Base-by-base conservation (phyloP, 2,113 vertebrate genomes). In the Lophius piscatorius region DNA sequence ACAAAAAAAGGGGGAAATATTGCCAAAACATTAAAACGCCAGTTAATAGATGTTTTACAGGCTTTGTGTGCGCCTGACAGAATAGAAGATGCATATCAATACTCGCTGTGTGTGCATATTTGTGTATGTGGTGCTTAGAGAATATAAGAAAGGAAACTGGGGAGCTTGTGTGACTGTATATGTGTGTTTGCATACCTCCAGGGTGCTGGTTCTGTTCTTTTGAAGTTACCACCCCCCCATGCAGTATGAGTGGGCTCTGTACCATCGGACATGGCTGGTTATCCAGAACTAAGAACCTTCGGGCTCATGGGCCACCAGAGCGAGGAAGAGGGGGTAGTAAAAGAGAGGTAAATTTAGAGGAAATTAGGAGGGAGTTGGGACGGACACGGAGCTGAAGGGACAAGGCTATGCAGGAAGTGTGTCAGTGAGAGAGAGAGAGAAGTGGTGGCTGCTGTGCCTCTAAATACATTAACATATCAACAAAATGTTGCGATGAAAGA, bases 201-300 rank as follows among this genome's bases (percentile, higher is more conserved):
- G 84, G 82, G 67, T 63, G 66, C 58, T 68, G 55, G 39, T 63
- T 58, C 72, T 61, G 40, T 72, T 80, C 81, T 84, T 88, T 88
- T 88, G 81, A 88, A 82, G 83, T 86, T 84, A 71, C 66, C 77
- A 76, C 21, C 56, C 78, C 86, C 55, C 78, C 86, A 79, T 63
- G 83, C 74, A 77, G 79, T 69, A 63, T 51, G 81, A 86, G 79
- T 82, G 80, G 80, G 80, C 59, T 83, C 80, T 78, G 78, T 76
- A 78, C 75, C 63, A 88, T 89, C 81, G 80, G 87, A 80, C 81
- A 87, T 68, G 77, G 77, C 78, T 84, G 84, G 81, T 84, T 81
- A 81, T 80, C 55, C 75, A 81, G 81, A 80, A 78, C 79, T 72
- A 63, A 59, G 79, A 78, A 82, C 78, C 84, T 82, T 57, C 59